Conservation (phyloP, 2,113 vertebrate genomes). For the Malurus elegans region DNA sequence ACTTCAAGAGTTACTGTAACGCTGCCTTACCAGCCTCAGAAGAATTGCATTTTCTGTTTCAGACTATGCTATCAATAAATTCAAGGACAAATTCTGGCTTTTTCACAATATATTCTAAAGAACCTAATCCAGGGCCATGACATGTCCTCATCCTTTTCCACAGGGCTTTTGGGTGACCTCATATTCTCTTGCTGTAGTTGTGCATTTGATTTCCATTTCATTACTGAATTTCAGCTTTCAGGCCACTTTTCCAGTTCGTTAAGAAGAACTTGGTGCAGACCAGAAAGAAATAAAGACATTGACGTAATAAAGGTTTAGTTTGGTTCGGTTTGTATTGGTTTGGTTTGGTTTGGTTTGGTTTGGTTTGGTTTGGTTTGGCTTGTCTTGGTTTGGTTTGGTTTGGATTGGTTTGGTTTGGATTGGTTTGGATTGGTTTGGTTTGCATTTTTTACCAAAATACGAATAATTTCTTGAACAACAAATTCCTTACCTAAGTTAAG, state of each 20-base stretch:
- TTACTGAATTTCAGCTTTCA: neutral
- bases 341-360: neutral
- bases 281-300: neutral
- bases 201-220: neutral
- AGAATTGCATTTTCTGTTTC: neutral
- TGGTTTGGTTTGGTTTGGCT: too few relatives aligned
- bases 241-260: neutral
- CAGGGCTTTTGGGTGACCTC: neutral
- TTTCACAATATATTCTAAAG: neutral
- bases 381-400: too few relatives aligned
- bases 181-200: neutral
- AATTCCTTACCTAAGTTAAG: neutral
- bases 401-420: too few relatives aligned
- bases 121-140: neutral
- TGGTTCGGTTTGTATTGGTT: too few relatives aligned
- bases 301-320: neutral
- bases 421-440: too few relatives aligned
- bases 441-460: neutral
- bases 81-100: neutral
- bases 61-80: neutral
- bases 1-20: neutral
- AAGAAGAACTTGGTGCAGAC: neutral
- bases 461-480: neutral
- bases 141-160: neutral
- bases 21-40: neutral